Base-by-base conservation (phyloP, 1,140 invertebrate genomes). In the Bombus balteatus region DNA sequence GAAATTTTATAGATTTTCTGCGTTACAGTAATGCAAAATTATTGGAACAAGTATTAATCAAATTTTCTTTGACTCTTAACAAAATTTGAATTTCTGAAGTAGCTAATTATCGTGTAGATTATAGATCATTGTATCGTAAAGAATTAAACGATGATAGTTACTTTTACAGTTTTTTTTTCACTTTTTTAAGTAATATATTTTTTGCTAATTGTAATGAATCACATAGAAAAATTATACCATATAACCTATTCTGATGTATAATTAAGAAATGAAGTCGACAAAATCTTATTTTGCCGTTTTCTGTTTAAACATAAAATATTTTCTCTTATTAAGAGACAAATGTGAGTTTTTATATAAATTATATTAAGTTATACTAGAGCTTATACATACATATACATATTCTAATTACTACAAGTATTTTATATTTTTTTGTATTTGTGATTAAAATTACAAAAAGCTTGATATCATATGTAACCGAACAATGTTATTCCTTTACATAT, bases 1-100 rank as follows among this genome's bases (percentile, higher is more conserved):
- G 47, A 8, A 71, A 71, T 79, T 84, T 83, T 32, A 75, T 28
- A 22, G 9, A 77, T 78, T 68, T 25, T 6, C 10, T 34, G 13
- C 3, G 6, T 77, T 32, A 57, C 37, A 41, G 4, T 53, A n/a
- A 25, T n/a, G 3, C 4, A 43, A 25, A 39, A 82, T 74, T 74
- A 82, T 73, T 39, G 0, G 3, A 39, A 32, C 1, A 28, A 53
- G 15, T 34, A 12, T 66, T 32, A 65, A 75, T 66, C n/a, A n/a
- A 68, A 83, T 76, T 68, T 22, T 47, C 57, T 76, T 28, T 32
- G 25, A 66, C 22, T 9, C 9, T 12, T 32, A 4, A 47, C 15
- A n/a, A 76, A 65, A 37, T 65, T 47, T 37, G 4, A n/a, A 62
- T 65, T 5, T 18, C 5, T n/a, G 9, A 34, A 71, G 2, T 3